A percentile compares a stretch with the other conserved stretches of the same genome.
These are phyloP conservation scores for Platanista minor DNA, from an alignment of 2,113 vertebrate genomes.

Conservation along the genomic window DNA sequence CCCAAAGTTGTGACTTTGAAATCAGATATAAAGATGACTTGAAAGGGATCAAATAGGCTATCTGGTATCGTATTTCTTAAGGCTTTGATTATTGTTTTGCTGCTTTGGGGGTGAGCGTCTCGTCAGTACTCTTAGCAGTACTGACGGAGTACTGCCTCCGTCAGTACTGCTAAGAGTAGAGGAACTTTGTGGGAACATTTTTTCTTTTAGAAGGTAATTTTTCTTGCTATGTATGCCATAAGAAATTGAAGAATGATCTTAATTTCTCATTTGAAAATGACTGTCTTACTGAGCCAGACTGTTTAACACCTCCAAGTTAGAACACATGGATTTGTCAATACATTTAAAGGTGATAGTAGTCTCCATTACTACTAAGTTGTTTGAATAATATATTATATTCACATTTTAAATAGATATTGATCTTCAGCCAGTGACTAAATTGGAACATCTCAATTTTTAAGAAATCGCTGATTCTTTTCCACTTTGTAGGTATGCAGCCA, in stretches of 20 bases:
- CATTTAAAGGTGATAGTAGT: slow-evolving; percentile 58
- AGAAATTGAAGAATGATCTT: slow-evolving; percentile 70
- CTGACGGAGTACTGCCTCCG: not conserved
- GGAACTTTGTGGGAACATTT: slow-evolving; percentile 23
- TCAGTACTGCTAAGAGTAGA: slow-evolving; percentile 28
- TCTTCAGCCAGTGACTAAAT: slow-evolving; percentile 71
- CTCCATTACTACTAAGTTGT: slow-evolving; percentile 60
- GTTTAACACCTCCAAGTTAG: slow-evolving; percentile 50
- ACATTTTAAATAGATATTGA: slow-evolving; percentile 73
- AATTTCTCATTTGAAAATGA: slow-evolving; percentile 72
- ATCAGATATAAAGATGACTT: not conserved
- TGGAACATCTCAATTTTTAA: slow-evolving; percentile 65
- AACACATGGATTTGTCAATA: slow-evolving; percentile 65
- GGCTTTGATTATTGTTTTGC: not conserved
- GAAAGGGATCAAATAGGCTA: not conserved
- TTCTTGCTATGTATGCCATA: slow-evolving; percentile 63
- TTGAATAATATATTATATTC: slow-evolving; percentile 70
- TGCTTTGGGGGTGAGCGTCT: not conserved
- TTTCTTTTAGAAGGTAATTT: slow-evolving; percentile 65
- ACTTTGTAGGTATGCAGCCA: slow-evolving; percentile 26
- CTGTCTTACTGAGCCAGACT: slow-evolving; percentile 51
- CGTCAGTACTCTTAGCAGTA: too few species aligned
- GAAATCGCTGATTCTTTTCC: slow-evolving; percentile 69
- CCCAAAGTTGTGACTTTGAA: not conserved
- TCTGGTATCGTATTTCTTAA: not conserved